phyloP scores from a whole-genome alignment of 2,888 invertebrate genomes.

The Andrena camellia region DNA sequence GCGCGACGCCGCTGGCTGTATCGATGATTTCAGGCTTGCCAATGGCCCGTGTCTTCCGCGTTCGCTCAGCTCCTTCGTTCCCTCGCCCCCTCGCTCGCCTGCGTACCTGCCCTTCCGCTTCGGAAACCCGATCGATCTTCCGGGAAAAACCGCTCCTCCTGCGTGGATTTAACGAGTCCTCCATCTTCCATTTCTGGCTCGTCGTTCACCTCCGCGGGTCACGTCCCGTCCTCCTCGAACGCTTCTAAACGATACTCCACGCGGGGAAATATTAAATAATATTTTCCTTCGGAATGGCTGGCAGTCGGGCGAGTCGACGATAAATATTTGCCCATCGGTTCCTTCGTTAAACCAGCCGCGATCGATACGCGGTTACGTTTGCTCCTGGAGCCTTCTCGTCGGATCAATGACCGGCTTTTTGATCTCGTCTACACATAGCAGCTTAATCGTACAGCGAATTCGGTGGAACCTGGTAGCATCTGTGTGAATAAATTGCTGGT shows the following conservation, averaged over 20 bases:
- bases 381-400: too few species aligned
- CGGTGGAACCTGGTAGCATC: too few species aligned
- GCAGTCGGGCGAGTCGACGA: constrained; percentile 24
- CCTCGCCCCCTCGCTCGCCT: background rate
- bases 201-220: background rate
- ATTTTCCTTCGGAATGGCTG: constrained; percentile 44
- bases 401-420: too few species aligned
- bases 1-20: constrained; percentile 46
- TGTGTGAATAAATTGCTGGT: too few species aligned
- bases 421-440: too few species aligned
- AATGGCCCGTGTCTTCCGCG: constrained; percentile 49
- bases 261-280: constrained; percentile 49
- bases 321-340: constrained; percentile 52
- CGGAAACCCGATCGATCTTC: constrained; percentile 34
- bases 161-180: background rate
- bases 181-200: background rate
- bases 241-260: constrained; percentile 38
- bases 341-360: constrained; percentile 10
- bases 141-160: background rate
- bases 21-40: constrained; percentile 59
- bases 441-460: too few species aligned
- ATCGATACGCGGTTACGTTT: constrained; percentile 10
- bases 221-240: too few species aligned
- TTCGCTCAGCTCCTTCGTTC: constrained; percentile 1
- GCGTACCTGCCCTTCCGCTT: constrained; percentile 16